Base-by-base conservation (phyloP, 2,797 vertebrate genomes). In the Sebastes steindachneri region DNA sequence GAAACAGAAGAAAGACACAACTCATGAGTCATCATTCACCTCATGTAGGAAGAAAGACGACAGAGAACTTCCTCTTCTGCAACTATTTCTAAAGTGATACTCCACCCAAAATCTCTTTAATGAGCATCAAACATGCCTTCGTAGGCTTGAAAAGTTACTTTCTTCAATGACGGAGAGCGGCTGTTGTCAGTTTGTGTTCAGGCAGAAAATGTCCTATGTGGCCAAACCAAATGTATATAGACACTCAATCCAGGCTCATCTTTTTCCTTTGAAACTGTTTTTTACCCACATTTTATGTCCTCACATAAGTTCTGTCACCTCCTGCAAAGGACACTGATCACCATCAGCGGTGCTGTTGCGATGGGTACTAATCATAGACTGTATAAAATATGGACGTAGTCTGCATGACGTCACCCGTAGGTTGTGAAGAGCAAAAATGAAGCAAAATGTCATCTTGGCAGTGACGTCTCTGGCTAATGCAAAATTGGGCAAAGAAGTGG, bases 1-100 rank as follows among this genome's bases (percentile, higher is more conserved):
- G 37, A 77, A 79, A 68, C 11, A 62, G 7, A 73, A 77, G 35
- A 74, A 73, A 80, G 26, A 62, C 71, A 55, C 48, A 62, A 41
- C 37, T 15, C 3, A 74, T 89, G 85, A 90, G 54, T 91, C 89
- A 91, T 66, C 17, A 4, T 63, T 84, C 71, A 85, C 55, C 77
- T 89, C 74, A 76, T 55, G 82, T 79, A 73, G 87, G 80, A 71
- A 71, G 79, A 58, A 59, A 62, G 54, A 68, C 15, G 79, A 65
- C 10, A 69, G 26, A 64, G 45, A 67, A 74, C 68, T 76, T 79
- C 68, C 54, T 41, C 45, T 77, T 53, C 64, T 78, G 63, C 58
- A 73, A 74, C 59, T 71, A 15, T 29, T 77, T 83, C 17, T 45
- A 75, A 85, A 83, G 65, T 54, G 33, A 80, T 45, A 25, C 48